Evolutionary conservation across 2,797 vertebrate genomes (phyloP), one percentile per base, ranked within the genome.

Genomic region (Notoglanidium macrostoma): DNA sequence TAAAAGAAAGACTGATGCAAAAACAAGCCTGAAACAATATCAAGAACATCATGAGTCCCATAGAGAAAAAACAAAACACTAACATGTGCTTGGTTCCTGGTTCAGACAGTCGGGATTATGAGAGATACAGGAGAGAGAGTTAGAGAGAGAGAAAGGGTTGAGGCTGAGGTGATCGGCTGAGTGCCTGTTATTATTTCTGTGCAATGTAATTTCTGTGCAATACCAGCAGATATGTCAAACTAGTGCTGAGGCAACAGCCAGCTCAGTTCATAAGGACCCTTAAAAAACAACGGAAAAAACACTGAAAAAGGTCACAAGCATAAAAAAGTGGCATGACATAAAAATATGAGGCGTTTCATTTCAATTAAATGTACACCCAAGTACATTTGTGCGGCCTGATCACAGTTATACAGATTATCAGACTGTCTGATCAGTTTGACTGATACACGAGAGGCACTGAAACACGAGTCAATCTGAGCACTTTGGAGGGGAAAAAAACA

Each of bases 11-110:
- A 85, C 78, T 76, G 78, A 92, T 59, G 81, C 89, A 91, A 90
- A 91, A 84, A 87, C 87, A 92, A 89, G 90, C 89, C 80, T 87
- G 70, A 87, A 92, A 88, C 63, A 90, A 77, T 85, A 87, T 83
- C 80, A 90, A 81, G 87, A 91, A 89, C 91, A 92, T 29, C 84
- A 91, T 70, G 83, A 89, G 87, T 91, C 89, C 84, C 90, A 87
- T 86, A 88, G 81, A 89, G 46, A 49, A 49, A 49, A 73, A 51
- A 70, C 54, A 29, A 89, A 74, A 90, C 21, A 86, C 84, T 46
- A 82, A 83, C 85, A 59, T 91, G 83, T 89, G 89, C 91, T 94
- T 93, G 93, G 94, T 93, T 95, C 94, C 93, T 90, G 91, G 91
- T 88, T 91, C 88, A 88, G 89, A 88, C 87, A 63, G 68, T 76